Evolutionary conservation across 1,140 invertebrate species (phyloP), one percentile per base, ranked within the genome.

Genomic region (Oedothorax gibbosus): DNA sequence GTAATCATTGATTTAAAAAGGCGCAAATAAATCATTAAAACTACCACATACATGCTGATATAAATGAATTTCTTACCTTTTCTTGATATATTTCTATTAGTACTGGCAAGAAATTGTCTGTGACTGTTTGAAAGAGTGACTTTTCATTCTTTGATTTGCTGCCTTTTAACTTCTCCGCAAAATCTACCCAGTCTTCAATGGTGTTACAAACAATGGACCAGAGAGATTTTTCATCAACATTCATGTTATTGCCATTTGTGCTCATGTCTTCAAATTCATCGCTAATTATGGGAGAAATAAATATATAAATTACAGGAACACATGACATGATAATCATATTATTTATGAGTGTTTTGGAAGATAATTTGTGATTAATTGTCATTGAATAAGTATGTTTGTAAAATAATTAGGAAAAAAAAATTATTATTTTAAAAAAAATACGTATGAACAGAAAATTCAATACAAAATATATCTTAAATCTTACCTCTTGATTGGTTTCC

Each of bases 141-240:
- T 93, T 93, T 90, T 96, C 95, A 85, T 86, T 80, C 21, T 93
- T 89, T 53, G 88, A 89, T 85, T 93, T 93, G 81, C 95, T 96
- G 86, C 94, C 93, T 88, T 94, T 93, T 87, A 98, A 96, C 88
- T 95, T 95, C 76, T 94, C 93, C 79, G 96, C 95, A 87, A 98
- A 91, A 88, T 94, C 93, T 89, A 94, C 93, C 96, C 96, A 98
- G 89, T 98, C 96, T 87, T 96, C 94, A 90, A 96, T 94, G 18
- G 95, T 95, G 88, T 94, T 96, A 90, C 96, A 98, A 84, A 97
- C 94, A 83, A 97, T 95, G 91, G 97, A 95, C 96, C 96, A 97
- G 18, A 51, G 11, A 50, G 76, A 73, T 54, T 80, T 79, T 75
- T 51, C 64, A 56, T 80, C 60, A 50, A 78, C n/a, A 77, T 77